phyloP scores from a whole-genome alignment of 2,113 vertebrate species.

The Chroicocephalus ridibundus region DNA sequence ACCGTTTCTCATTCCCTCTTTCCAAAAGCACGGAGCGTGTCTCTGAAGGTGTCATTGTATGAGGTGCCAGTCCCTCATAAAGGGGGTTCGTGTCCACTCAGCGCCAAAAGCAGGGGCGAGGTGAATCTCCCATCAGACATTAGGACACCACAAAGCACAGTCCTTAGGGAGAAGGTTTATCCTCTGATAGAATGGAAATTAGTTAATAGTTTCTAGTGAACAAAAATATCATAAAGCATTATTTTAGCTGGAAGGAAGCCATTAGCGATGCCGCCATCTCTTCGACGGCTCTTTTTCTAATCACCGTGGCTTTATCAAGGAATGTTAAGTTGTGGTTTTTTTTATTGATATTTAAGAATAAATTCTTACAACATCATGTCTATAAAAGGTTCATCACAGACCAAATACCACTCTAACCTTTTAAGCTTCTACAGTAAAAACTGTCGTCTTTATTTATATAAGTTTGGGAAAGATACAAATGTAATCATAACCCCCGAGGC shows the following conservation, averaged over 20 bases:
- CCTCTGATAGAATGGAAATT: background rate
- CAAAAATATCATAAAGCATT: background rate
- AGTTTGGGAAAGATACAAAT: slow-evolving; percentile 82
- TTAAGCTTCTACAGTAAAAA: slow-evolving; percentile 82
- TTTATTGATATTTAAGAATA: slow-evolving; percentile 77
- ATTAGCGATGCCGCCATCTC: background rate
- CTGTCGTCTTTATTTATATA: slow-evolving; percentile 83
- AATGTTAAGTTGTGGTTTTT: slow-evolving; percentile 66
- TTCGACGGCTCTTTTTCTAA: background rate
- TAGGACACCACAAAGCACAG: background rate
- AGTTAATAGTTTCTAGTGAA: background rate
- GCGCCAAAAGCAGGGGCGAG: background rate
- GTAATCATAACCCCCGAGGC: slow-evolving; percentile 80
- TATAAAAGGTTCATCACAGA: slow-evolving; percentile 79
- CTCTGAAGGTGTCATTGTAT: background rate
- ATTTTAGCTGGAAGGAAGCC: background rate
- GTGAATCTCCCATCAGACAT: background rate
- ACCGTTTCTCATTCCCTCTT: rapidly evolving
- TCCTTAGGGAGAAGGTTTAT: background rate
- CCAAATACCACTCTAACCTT: slow-evolving; percentile 79
- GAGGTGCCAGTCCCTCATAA: background rate
- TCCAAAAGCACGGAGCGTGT: background rate
- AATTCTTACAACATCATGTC: slow-evolving; percentile 72
- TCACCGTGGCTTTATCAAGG: slow-evolving; percentile 64
- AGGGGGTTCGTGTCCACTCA: background rate